phyloP scores from a whole-genome alignment of 1,140 invertebrate genomes.

The Harlomillsia oculata region DNA sequence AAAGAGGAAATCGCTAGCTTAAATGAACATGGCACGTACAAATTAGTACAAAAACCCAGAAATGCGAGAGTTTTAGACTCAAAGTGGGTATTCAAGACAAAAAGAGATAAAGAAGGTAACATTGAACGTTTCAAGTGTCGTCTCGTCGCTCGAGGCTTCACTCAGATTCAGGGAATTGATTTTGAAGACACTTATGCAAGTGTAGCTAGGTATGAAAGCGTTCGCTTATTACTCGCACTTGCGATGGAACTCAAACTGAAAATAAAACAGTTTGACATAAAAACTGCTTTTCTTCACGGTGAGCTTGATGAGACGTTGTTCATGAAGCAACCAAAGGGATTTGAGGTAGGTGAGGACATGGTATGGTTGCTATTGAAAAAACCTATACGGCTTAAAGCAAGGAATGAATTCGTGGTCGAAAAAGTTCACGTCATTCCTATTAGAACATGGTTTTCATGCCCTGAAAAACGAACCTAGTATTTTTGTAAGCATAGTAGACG shows the following conservation, averaged over 20 bases:
- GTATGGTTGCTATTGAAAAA: background rate
- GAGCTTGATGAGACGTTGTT: conserved; percentile 39
- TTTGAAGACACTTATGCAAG: conserved; percentile 42
- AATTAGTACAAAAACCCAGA: conserved; percentile 38
- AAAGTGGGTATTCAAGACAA: conserved; percentile 16
- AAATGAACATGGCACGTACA: conserved; percentile 31
- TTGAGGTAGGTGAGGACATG: background rate
- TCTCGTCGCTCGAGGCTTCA: conserved; percentile 39
- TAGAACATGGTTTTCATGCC: background rate
- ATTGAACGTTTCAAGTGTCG: conserved; percentile 35
- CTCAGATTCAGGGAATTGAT: conserved; percentile 39
- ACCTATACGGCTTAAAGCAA: too few species aligned
- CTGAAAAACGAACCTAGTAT: background rate
- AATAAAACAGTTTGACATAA: conserved; percentile 39
- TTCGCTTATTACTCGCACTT: conserved; percentile 32
- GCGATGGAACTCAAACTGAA: conserved; percentile 30
- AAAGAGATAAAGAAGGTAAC: background rate
- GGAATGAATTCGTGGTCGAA: background rate
- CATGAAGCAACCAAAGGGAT: conserved; percentile 36
- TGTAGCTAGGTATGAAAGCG: conserved; percentile 37
- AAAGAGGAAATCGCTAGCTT: conserved; percentile 29
- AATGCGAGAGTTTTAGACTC: conserved; percentile 27
- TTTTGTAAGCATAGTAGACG: background rate
- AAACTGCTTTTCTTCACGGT: conserved; percentile 41
- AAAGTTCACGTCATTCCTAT: too few species aligned